A percentile compares a stretch with the other conserved stretches of the same genome.
Evolutionary conservation across 2,888 invertebrate genomes (phyloP).

Genomic region (Busseola fusca): DNA sequence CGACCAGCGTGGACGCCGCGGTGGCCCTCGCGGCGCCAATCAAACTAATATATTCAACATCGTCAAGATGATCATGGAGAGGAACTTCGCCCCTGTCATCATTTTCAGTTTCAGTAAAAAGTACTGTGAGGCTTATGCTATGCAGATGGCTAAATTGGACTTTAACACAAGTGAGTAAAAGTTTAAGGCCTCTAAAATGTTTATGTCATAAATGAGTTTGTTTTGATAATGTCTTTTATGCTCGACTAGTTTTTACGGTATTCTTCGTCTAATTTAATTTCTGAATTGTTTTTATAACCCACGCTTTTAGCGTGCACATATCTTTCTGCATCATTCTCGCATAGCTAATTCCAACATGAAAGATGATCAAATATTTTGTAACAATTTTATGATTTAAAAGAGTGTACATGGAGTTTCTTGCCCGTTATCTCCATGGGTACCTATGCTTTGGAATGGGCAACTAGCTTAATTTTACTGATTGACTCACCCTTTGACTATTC

Average conservation of each 20-base stretch:
- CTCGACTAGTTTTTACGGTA: background rate
- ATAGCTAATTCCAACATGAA: too few species aligned
- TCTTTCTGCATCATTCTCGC: too few species aligned
- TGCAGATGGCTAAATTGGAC: slow-evolving; percentile 98
- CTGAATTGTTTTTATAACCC: too few species aligned
- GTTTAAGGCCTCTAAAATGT: background rate
- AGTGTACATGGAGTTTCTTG: too few species aligned
- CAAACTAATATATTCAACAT: slow-evolving; percentile 98
- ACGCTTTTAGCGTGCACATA: too few species aligned
- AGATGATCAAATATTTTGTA: too few species aligned
- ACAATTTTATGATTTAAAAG: too few species aligned
- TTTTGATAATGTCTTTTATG: background rate
- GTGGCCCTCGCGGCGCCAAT: slow-evolving; percentile 91
- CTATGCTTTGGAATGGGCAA: too few species aligned
- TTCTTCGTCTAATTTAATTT: too few species aligned
- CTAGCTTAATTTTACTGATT: too few species aligned
- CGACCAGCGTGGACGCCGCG: slow-evolving; percentile 93
- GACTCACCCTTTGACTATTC: too few species aligned
- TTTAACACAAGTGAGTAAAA: slow-evolving; percentile 94
- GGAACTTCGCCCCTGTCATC: slow-evolving; percentile 99
- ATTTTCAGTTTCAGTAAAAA: slow-evolving; percentile 99
- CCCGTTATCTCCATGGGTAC: too few species aligned
- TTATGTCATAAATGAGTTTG: background rate
- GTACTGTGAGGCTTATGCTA: slow-evolving; percentile 98
- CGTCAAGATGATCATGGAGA: slow-evolving; percentile 99